These are phyloP conservation scores for Tangara arthus DNA, from an alignment of 2,797 vertebrate species.

Conservation along the genomic window DNA sequence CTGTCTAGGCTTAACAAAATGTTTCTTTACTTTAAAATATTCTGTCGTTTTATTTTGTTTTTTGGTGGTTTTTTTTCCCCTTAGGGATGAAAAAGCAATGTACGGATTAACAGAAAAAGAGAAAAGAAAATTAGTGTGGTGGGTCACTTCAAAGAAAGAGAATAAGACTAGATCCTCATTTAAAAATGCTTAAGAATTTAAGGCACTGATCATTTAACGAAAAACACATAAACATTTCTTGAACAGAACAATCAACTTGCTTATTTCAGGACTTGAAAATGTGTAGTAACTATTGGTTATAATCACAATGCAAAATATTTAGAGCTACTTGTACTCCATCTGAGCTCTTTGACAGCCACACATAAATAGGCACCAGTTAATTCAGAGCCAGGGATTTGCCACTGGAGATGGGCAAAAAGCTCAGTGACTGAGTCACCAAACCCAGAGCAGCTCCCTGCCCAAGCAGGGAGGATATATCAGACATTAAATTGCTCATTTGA, in stretches of 20 bases:
- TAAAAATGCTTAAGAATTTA: neutral
- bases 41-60: fast-evolving
- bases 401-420: neutral
- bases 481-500: neutral
- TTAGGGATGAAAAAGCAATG: neutral
- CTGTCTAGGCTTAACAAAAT: neutral
- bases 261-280: neutral
- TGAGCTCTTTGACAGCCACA: neutral
- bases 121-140: neutral
- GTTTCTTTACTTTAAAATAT: neutral
- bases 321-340: neutral
- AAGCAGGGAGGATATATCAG: neutral
- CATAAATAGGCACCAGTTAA: neutral
- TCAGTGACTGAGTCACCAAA: neutral
- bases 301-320: neutral
- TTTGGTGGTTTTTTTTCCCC: fast-evolving
- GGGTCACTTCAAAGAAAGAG: neutral
- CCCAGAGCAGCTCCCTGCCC: neutral
- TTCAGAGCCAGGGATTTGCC: neutral
- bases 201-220: neutral
- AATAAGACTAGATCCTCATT: neutral
- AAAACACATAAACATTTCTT: neutral
- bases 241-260: neutral
- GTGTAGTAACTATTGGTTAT: neutral
- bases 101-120: neutral